Evolutionary conservation across 2,113 vertebrate genomes (phyloP), one percentile per base, ranked within the genome.

Genomic region (Odobenus rosmarus): DNA sequence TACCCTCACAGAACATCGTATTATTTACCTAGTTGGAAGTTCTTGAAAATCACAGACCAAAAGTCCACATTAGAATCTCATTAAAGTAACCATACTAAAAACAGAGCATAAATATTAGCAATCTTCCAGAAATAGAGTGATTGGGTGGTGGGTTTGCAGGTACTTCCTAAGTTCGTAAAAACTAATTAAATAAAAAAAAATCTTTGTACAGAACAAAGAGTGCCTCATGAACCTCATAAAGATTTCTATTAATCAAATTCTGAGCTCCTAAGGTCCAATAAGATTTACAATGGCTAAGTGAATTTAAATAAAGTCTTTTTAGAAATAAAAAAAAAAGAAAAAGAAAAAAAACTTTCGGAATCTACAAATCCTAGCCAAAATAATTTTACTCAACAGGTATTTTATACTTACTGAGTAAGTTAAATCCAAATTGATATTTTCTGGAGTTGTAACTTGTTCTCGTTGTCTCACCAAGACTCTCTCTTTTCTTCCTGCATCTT

Each of bases 401-500:
- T 80, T 74, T 86, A 93, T 31, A 99, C 99, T 99, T 98, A 99
- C 99, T 39, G 99, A 99, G 90, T 99, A 99, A 36, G 99, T 99
- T 89, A 99, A 99, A 97, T 99, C 99, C 96, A 99, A 96, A 98
- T 99, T 99, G 98, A 99, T 99, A 93, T 99, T 99, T 79, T 99
- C 99, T 28, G 99, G 97, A 92, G 98, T 98, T 51, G 99, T 97
- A 3, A 98, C 98, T 98, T 99, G 99, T 96, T 99, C 99, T 95
- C 99, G 98, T 96, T 99, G 99, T 94, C 99, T 99, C 97, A 99
- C 99, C 98, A 99, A 97, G 0, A 98, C 98, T 96, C 99, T 98
- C 98, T 99, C 99, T 97, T 99, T 99, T 98, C 99, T 99, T 74
- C 99, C 99, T 19, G 99, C 99, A 95, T 99, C 99, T 99, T 99